Evolutionary conservation across 2,888 invertebrate genomes (phyloP).

Genomic region (Apamea anceps): DNA sequence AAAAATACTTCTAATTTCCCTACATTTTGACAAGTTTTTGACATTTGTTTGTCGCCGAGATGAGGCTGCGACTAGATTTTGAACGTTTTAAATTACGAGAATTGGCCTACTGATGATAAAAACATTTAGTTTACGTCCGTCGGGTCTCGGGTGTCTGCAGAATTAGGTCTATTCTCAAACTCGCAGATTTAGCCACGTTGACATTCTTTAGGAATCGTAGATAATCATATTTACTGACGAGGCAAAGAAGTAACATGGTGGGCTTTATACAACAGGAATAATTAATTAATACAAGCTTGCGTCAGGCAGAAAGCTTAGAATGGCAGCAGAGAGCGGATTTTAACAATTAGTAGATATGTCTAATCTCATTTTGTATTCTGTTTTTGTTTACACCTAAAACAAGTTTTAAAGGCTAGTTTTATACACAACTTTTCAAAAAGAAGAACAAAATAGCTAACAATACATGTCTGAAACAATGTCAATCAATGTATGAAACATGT

Average conservation of each 20-base stretch:
- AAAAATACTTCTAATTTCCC: too few species aligned
- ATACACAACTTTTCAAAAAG: background rate
- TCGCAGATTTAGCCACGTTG: background rate
- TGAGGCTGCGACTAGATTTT: too few species aligned
- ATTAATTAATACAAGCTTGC: conserved; percentile 11
- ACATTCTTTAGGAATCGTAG: conserved; percentile 2
- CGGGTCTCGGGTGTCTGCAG: background rate
- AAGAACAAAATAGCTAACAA: background rate
- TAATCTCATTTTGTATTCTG: background rate
- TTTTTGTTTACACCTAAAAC: background rate
- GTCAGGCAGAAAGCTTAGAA: conserved; percentile 11
- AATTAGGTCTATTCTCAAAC: background rate
- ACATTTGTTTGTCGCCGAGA: too few species aligned
- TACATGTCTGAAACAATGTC: background rate
- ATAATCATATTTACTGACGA: conserved; percentile 13
- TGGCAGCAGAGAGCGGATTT: background rate
- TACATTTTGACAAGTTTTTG: too few species aligned
- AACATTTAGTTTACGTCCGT: background rate
- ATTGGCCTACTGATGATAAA: too few species aligned
- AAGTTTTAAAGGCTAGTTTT: background rate
- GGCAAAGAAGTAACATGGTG: background rate
- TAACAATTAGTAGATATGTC: background rate
- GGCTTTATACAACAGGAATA: conserved; percentile 28
- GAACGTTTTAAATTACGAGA: too few species aligned
- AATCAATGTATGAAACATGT: background rate